Conservation (phyloP, 2,888 invertebrate species). For the Apamea anceps region DNA sequence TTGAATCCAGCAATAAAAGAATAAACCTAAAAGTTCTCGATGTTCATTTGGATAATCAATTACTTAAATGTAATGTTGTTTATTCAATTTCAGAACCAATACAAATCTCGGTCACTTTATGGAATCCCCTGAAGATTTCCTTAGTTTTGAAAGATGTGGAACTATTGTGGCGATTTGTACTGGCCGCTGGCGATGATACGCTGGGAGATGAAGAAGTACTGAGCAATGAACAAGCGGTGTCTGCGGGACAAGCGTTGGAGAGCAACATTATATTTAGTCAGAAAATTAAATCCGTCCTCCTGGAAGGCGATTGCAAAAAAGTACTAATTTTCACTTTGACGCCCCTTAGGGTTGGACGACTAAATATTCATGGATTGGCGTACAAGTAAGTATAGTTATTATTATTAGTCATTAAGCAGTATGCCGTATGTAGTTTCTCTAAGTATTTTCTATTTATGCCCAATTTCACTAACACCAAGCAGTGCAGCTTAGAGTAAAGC, state of each 20-base stretch:
- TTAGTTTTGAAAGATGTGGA: conserved; percentile 93
- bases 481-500: not conserved
- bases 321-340: conserved; percentile 93
- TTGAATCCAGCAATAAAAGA: not conserved
- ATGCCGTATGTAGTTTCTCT: not conserved
- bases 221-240: conserved; percentile 81
- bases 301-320: conserved; percentile 91
- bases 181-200: conserved; percentile 72
- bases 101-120: conserved; percentile 93
- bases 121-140: conserved; percentile 94
- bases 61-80: not conserved
- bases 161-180: conserved; percentile 93
- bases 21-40: not conserved
- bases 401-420: not conserved
- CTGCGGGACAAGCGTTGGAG: conserved; percentile 76
- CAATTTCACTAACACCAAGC: not conserved
- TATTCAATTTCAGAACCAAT: conserved; percentile 92
- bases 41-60: not conserved
- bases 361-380: conserved; percentile 93
- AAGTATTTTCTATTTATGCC: not conserved
- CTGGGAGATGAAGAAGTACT: conserved; percentile 68
- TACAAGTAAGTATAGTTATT: conserved; percentile 87
- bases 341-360: conserved; percentile 93
- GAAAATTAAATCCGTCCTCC: conserved; percentile 88
- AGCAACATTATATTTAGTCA: conserved; percentile 89